Evolutionary conservation across 2,888 invertebrate species (phyloP), one percentile per base, ranked within the genome.

Genomic region (Sesamia inferens): DNA sequence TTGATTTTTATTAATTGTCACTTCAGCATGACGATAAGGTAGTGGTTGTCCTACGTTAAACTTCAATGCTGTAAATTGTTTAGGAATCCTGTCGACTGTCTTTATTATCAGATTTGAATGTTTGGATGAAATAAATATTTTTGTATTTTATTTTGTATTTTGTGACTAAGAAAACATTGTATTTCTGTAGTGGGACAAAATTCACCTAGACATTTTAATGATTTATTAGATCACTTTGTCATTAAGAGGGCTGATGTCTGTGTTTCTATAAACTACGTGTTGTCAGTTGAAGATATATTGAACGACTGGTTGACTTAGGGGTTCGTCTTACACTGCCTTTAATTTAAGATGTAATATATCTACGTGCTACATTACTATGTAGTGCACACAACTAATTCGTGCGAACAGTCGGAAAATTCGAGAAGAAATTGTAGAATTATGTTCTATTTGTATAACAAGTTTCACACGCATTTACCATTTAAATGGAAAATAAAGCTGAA

Each of bases 401-500:
- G 48, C 7, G 19, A 19, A 48, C 19, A 19, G 16, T 16, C 8
- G 16, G 16, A 48, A 19, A 19, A 19, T 51, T 19, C 0, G 8
- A 51, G 8, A 55, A n/a, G 5, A 24, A 63, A 74, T 24, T 42
- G 24, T 13, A 3, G 13, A 47, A 61, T 61, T 16, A 44, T 11
- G 19, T 11, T 64, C 24, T 11, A 58, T 77, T 58, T 66, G 5
- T 54, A 24, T 39, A 42, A 13, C 58, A 63, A n/a, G 7, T 48
- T 16, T 64, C 19, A 7, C n/a, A 5, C 19, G 16, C 39, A 64
- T 67, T 64, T n/a, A 67, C 54, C 62, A 71, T 65, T 71, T 57
- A 57, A 39, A 61, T 48, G 10, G 22, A 74, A 71, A 78, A 77
- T 55, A 48, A 48, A 59, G 48, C 39, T 62, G 64, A 44, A 72